These are phyloP conservation scores for Karalla daura DNA, from an alignment of 2,797 vertebrate genomes.

Conservation along the genomic window DNA sequence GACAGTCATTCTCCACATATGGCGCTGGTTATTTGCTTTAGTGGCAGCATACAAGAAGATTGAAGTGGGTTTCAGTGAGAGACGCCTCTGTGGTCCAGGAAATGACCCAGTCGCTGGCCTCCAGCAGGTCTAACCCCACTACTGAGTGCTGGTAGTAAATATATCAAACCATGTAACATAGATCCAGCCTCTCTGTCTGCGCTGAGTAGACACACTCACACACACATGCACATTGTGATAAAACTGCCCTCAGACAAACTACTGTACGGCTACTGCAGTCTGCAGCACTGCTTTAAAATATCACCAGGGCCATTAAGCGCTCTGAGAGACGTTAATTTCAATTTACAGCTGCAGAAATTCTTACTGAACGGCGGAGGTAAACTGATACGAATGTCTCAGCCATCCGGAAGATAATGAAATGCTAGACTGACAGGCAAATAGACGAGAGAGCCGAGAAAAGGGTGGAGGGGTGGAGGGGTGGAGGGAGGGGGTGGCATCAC, in stretches of 20 bases:
- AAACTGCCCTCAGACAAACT: conserved; percentile 59
- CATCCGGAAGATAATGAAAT: conserved; percentile 64
- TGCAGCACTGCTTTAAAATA: conserved; percentile 55
- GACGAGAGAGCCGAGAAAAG: conserved; percentile 1
- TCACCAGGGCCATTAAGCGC: conserved; percentile 30
- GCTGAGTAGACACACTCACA: conserved; percentile 26
- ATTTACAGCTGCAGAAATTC: conserved; percentile 53
- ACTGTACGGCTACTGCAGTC: conserved; percentile 44
- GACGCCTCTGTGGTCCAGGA: conserved; percentile 72
- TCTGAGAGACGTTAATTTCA: conserved; percentile 40
- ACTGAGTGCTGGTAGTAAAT: conserved; percentile 75
- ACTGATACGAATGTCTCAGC: conserved; percentile 60
- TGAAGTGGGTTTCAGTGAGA: conserved; percentile 67
- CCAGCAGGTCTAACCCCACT: conserved; percentile 63
- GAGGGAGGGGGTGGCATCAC: not conserved
- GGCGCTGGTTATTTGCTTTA: conserved; percentile 71
- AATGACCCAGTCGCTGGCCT: conserved; percentile 73
- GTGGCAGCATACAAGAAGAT: conserved; percentile 47
- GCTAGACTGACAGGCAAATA: conserved; percentile 22
- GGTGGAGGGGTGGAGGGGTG: too few relatives aligned
- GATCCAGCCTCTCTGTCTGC: conserved; percentile 70
- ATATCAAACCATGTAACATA: conserved; percentile 63
- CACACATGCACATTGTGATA: conserved; percentile 37
- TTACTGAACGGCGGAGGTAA: conserved; percentile 52
- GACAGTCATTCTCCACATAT: conserved; percentile 59